These are phyloP conservation scores for Sphaerophoria rueppellii DNA, from an alignment of 2,888 invertebrate genomes.

Conservation along the genomic window DNA sequence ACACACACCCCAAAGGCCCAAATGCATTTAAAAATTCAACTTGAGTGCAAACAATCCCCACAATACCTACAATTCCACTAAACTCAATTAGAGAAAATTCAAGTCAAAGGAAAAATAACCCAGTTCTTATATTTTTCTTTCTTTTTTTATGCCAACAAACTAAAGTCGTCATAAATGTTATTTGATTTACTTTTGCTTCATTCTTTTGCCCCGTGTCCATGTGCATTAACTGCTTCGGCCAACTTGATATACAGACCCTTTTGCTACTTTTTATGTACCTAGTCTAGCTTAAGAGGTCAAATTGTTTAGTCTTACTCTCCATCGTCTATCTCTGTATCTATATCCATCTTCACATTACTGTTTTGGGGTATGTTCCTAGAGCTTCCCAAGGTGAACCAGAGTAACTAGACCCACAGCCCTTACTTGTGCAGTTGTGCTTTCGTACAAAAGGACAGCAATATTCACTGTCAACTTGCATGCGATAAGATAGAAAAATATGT, in stretches of 20 bases:
- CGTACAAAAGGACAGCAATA: constrained; percentile 5
- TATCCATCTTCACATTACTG: not conserved
- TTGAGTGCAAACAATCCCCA: constrained; percentile 9
- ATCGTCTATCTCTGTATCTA: not conserved
- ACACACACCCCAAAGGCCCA: no score
- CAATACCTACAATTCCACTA: constrained; percentile 17
- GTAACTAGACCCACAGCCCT: not conserved
- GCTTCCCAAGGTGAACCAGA: constrained; percentile 23
- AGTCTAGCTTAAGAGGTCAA: constrained; percentile 42
- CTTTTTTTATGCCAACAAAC: constrained; percentile 7
- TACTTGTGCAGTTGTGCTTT: constrained; percentile 1
- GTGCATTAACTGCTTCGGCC: not conserved
- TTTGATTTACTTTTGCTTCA: constrained; percentile 21
- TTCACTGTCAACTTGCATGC: constrained; percentile 40
- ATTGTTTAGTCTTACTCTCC: not conserved
- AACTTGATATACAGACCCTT: constrained; percentile 25
- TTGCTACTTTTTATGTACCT: constrained; percentile 22
- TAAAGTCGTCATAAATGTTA: constrained; percentile 24
- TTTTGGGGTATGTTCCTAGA: not conserved
- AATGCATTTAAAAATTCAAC: not conserved
- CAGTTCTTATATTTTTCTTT: not conserved
- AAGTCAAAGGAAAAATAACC: constrained; percentile 26
- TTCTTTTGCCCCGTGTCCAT: not conserved
- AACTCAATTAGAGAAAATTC: constrained; percentile 28
- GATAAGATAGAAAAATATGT: constrained; percentile 23